Evolutionary conservation across 1,140 invertebrate species (phyloP), one percentile per base, ranked within the genome.

Genomic region (Dendrolimus kikuchii): DNA sequence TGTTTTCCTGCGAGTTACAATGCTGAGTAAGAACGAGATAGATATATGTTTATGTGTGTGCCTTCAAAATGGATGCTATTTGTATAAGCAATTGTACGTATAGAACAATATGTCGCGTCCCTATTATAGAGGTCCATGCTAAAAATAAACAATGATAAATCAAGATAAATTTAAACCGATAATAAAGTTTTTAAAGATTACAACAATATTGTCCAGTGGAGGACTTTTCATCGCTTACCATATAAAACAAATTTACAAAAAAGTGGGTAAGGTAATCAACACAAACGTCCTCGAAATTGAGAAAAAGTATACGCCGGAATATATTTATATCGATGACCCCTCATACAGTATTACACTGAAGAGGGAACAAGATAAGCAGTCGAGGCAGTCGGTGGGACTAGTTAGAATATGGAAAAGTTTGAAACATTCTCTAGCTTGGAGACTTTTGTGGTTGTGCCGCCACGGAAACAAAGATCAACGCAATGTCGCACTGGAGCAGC

Each of bases 291-390:
- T 86, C 8, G 74, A 82, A 6, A 63, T 66, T 6, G 78, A 85
- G 57, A 85, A 81, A 44, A 84, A 85, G 58, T 60, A 66, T 44
- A 62, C 53, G 5, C 56, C 77, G 1, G 80, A 83, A 48, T 86
- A 83, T 60, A 82, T 86, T 50, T 86, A 86, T 42, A 81, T 86
- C 8, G 75, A 86, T 46, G 83, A 86, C 43, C 77, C 81, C 1
- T 65, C 71, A 5, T 86, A 79, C 45, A 66, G 61, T 45, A 59
- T 60, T 40, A 62, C 62, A 5, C 67, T 83, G 46, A 72, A 73
- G 57, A 51, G 66, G 8, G 73, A 82, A 62, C 61, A 74, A 46
- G 63, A 66, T 40, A 67, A 53, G 43, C 66, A 74, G 46, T 58
- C 59, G 8, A 66, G 56, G 46, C 71, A 73, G 41, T 62, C 73